Evolutionary conservation across 2,113 vertebrate genomes (phyloP), one percentile per base, ranked within the genome.

Genomic region (Podarcis muralis): DNA sequence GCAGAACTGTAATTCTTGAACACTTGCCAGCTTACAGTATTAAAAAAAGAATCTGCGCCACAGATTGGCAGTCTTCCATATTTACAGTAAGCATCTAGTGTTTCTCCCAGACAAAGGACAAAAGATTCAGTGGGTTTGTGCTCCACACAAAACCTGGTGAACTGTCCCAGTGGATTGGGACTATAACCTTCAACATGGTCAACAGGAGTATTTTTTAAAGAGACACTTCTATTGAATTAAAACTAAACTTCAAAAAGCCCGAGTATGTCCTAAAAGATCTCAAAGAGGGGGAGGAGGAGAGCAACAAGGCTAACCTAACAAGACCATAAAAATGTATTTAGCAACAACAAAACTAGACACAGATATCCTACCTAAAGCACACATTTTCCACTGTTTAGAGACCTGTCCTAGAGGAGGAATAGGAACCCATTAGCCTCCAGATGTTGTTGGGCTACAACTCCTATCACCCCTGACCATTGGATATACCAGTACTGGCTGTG

Each of bases 21-120:
- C 92, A 89, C 57, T 89, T 97, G 97, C 97, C 97, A 98, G 97
- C 96, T 96, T 98, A 98, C 98, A 97, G 98, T 98, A 97, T 97
- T 97, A 96, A 97, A 97, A 97, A 98, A 97, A 97, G 96, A 92
- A 97, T 96, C 96, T 97, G 97, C 95, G 95, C 97, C 96, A 96
- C 95, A 96, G 96, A 93, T 96, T 97, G 97, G 97, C 97, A 94
- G 96, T 1, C 87, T 25, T 95, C 97, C 97, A 97, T 95, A 95
- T 96, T 96, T 97, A 97, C 97, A 97, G 97, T 97, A 97, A 97
- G 95, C 95, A 94, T 97, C 96, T 96, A 96, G 95, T 96, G 97
- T 97, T 97, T 96, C 96, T 95, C 96, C 94, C 43, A 95, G 93
- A 95, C 94, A 95, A 95, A 96, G 97, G 96, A 97, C 97, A 98